Percentiles rank a stretch among this genome's conserved stretches.
Evolutionary conservation across 92 coral and sea anemone genomes (phyloP).

Genomic region (Diadumene lineata): DNA sequence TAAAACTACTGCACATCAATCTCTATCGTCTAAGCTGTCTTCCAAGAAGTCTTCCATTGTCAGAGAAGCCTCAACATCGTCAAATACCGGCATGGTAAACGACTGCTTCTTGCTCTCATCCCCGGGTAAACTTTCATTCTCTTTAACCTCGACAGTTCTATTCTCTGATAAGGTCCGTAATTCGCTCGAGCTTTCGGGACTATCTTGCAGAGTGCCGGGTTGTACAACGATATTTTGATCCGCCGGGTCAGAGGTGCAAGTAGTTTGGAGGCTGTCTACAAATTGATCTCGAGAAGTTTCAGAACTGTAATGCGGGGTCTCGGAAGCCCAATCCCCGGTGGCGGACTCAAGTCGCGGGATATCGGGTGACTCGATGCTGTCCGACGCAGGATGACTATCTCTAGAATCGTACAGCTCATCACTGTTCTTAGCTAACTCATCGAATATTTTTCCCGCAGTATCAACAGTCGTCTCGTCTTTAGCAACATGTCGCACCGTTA

Average conservation of each 20-base stretch:
- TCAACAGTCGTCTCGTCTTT: not conserved
- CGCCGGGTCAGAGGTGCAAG: not conserved
- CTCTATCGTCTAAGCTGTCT: constrained; percentile 37
- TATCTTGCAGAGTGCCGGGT: not conserved
- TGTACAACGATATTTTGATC: not conserved
- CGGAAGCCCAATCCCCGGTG: not conserved
- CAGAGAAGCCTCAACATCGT: constrained; percentile 60
- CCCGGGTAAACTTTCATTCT: not conserved
- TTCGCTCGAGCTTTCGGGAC: not conserved
- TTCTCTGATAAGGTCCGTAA: not conserved
- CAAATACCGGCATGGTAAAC: constrained; percentile 55
- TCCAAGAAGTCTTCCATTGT: constrained; percentile 54
- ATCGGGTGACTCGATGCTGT: not conserved
- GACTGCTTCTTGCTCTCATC: constrained; percentile 9
- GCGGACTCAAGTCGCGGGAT: not conserved
- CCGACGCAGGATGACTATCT: constrained; percentile 10
- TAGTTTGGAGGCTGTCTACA: not conserved
- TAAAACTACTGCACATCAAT: too few species aligned
- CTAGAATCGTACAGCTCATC: not conserved
- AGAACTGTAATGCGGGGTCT: not conserved
- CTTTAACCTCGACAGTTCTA: not conserved
- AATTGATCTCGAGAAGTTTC: not conserved
- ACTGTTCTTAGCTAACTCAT: not conserved
- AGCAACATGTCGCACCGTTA: constrained; percentile 47
- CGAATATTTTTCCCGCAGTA: not conserved